Evolutionary conservation across 2,113 vertebrate genomes (phyloP).

Genomic region (Tinamus guttatus): DNA sequence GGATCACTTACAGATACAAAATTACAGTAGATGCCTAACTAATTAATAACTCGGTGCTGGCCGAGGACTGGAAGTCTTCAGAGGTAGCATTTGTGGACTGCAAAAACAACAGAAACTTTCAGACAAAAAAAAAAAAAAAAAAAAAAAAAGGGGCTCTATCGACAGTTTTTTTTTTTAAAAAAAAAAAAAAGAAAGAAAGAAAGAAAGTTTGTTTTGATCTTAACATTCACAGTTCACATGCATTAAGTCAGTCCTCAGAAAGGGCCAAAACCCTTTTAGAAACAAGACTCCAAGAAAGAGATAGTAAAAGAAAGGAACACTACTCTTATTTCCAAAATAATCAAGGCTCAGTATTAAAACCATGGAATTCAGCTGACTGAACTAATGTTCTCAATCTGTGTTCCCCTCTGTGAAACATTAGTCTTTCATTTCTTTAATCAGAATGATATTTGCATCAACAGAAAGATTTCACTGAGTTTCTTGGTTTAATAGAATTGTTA

Average conservation of each 20-base stretch:
- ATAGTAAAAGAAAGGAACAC: neutral
- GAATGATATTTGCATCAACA: neutral
- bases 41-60: neutral
- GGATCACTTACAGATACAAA: neutral
- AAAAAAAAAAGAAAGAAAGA: neutral
- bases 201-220: neutral
- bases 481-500: neutral
- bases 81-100: neutral
- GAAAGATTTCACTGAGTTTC: neutral
- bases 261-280: neutral
- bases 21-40: neutral
- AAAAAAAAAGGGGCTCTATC: neutral
- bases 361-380: neutral
- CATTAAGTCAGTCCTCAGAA: neutral
- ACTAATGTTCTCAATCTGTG: too few relatives aligned
- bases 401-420: neutral
- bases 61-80: neutral
- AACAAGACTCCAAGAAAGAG: neutral
- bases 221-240: neutral
- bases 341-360: neutral
- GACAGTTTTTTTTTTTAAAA: neutral
- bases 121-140: neutral
- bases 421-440: neutral
- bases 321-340: neutral
- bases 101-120: neutral